These are phyloP conservation scores for Lasioglossum figueresi DNA, from an alignment of 2,888 invertebrate genomes.

Conservation along the genomic window DNA sequence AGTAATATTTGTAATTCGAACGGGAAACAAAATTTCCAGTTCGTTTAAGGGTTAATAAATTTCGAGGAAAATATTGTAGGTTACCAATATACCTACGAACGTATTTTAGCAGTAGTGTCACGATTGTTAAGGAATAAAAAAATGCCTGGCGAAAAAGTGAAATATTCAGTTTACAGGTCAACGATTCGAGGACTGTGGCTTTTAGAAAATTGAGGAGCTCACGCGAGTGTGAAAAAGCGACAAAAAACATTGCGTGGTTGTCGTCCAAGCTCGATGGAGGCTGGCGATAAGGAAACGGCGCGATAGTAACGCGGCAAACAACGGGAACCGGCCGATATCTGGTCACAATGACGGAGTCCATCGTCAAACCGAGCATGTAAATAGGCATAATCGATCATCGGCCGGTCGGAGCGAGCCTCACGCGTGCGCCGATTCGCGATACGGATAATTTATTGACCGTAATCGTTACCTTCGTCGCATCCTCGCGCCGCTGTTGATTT, in stretches of 20 bases:
- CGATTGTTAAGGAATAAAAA: no score
- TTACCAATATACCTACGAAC: no score
- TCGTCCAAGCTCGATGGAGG: neutral
- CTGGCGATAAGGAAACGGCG: neutral
- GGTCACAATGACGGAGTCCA: conserved; percentile 38
- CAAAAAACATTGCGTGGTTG: neutral
- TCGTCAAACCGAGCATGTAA: conserved; percentile 54
- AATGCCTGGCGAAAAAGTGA: neutral
- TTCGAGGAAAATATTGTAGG: no score
- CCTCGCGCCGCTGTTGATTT: conserved; percentile 49
- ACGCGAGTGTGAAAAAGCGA: neutral
- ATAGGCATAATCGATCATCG: conserved; percentile 61
- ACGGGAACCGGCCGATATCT: conserved; percentile 34
- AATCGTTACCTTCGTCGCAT: conserved; percentile 54
- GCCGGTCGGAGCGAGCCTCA: conserved; percentile 31
- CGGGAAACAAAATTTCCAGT: no score
- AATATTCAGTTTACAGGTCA: neutral
- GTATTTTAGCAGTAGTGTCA: neutral
- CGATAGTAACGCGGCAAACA: conserved; percentile 8
- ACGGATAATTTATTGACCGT: conserved; percentile 60
- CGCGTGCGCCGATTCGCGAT: conserved; percentile 47
- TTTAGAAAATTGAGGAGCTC: neutral
- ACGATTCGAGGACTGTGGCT: neutral
- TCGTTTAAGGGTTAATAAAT: no score
- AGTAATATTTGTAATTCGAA: no score